Evolutionary conservation across 2,888 invertebrate species (phyloP), one percentile per base, ranked within the genome.

Genomic region (Carabus problematicus): DNA sequence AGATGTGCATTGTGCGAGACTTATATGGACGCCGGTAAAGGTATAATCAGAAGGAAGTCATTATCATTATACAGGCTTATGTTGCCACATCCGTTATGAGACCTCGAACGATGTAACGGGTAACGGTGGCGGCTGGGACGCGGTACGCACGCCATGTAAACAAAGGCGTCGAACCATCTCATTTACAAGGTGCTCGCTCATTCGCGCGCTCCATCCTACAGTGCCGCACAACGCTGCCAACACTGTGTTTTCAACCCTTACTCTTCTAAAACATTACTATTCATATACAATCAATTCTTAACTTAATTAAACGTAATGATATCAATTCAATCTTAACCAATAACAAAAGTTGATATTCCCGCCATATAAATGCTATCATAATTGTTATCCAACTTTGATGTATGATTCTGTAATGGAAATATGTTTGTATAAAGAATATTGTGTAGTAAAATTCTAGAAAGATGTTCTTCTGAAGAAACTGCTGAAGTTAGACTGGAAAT

Each of bases 61-160:
- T 52, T 52, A 52, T 12, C 52, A 19, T 52, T 52, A 11, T 52
- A 52, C 14, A 12, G 52, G 16, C 18, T 19, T 52, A 19, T 52
- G 52, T 52, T 52, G 52, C 52, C 52, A 52, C 52, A 52, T 52
- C 52, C 52, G 52, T 52, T 52, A 52, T 52, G 16, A 16, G 16
- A 16, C 9, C 9, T 16, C 18, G 52, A 11, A 12, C 18, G 19
- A 16, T 18, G 19, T 52, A 16, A 52, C 7, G 52, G 52, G 52
- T 14, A 19, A 16, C 6, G 52, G 52, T 29, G 14, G 52, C 18
- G 9, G 12, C 16, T 52, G 19, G 52, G 19, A 19, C 18, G 19
- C 16, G 18, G 52, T 12, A 52, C 19, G 16, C 47, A 52, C 52
- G 9, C 18, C 19, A 52, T 52, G 19, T 52, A 52, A 52, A 52